These are phyloP conservation scores for Dynastes tityus DNA, from an alignment of 2,888 invertebrate genomes.

Conservation along the genomic window DNA sequence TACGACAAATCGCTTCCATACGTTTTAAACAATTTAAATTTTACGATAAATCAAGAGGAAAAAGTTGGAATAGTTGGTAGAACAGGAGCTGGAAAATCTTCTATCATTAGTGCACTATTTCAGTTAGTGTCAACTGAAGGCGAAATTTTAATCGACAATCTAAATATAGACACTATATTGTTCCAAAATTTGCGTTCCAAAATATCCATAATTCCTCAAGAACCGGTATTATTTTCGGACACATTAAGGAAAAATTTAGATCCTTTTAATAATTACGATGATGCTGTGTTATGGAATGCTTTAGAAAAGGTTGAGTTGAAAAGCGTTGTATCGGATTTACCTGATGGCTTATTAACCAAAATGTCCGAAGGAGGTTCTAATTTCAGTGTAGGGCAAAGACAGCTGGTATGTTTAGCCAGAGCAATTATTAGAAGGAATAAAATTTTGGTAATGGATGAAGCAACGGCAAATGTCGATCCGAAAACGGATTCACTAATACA, in stretches of 20 bases:
- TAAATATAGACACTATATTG: constrained; percentile 80
- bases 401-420: constrained; percentile 81
- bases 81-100: constrained; percentile 89
- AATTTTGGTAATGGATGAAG: constrained; percentile 76
- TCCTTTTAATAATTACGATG: constrained; percentile 87
- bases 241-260: constrained; percentile 91
- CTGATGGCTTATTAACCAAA: constrained; percentile 68
- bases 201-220: constrained; percentile 90
- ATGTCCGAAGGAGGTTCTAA: constrained; percentile 77
- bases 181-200: constrained; percentile 82
- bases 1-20: constrained; percentile 81
- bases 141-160: constrained; percentile 84
- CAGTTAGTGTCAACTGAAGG: constrained; percentile 86
- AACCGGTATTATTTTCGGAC: constrained; percentile 89
- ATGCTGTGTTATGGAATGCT: constrained; percentile 86
- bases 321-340: constrained; percentile 77
- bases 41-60: constrained; percentile 78
- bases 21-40: constrained; percentile 81
- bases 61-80: constrained; percentile 87
- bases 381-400: constrained; percentile 74
- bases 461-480: constrained; percentile 89
- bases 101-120: constrained; percentile 84
- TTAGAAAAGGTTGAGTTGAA: constrained; percentile 89
- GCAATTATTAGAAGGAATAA: constrained; percentile 73
- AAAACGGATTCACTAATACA: constrained; percentile 87